Base-by-base conservation (phyloP, 2,888 invertebrate genomes). In the Tetropium fuscum region DNA sequence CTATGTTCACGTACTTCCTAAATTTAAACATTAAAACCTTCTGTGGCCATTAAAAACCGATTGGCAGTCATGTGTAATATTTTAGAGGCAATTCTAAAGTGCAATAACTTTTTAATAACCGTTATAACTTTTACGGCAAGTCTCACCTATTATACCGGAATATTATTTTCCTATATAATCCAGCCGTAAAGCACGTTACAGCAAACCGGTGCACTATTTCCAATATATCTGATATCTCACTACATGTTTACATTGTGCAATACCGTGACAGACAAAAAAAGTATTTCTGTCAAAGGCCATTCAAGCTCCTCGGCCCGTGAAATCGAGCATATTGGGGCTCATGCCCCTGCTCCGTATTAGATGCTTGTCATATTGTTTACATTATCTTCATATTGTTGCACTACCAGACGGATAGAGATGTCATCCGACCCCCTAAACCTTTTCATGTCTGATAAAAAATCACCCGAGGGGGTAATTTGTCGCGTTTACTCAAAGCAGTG, bases 311-410 rank as follows among this genome's bases (percentile, higher is more conserved):
- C 70, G 72, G 72, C 66, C 74, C 76, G 74, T 76, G 71, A 77
- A 77, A 77, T 77, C 74, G 73, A 64, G 60, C 65, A 67, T 69
- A 69, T 64, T 66, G 72, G 34, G 72, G 67, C 51, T 53, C 63
- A 53, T 55, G 64, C 66, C 71, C 75, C 73, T 75, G 74, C 75
- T 74, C 76, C 73, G 78, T 79, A 81, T 81, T 81, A 81, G 79
- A 75, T 76, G 81, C 81, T 78, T 81, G 81, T 81, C 81, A 81
- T 81, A 80, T 80, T 81, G 81, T 81, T 81, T 81, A 81, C 81
- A 81, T 79, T 81, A 74, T 77, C 77, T 74, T 64, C 72, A 72
- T 74, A 78, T 78, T 78, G 76, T 77, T 71, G 71, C 65, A 68
- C 71, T 70, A 72, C 73, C 70, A 72, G 72, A 65, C 60, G 69